Evolutionary conservation across 1,140 invertebrate species (phyloP).

Genomic region (Apis mellifera): DNA sequence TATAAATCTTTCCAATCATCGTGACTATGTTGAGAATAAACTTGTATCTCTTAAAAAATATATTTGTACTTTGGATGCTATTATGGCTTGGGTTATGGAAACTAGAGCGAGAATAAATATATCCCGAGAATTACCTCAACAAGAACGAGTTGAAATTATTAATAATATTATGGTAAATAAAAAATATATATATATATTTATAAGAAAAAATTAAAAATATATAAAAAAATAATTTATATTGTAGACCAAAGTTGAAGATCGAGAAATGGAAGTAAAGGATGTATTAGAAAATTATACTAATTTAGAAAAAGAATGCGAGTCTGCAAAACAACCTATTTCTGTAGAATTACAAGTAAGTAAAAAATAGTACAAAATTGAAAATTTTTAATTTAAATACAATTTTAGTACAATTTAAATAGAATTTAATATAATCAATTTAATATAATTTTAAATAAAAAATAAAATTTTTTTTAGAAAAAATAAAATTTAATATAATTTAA

Average conservation of each 20-base stretch:
- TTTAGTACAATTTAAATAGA: too few relatives aligned
- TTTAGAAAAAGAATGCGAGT: constrained; percentile 84
- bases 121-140: constrained; percentile 79
- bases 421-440: too few relatives aligned
- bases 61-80: constrained; percentile 82
- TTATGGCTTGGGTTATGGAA: constrained; percentile 83
- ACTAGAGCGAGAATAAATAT: constrained; percentile 80
- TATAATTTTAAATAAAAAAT: too few relatives aligned
- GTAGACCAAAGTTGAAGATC: constrained; percentile 81
- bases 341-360: constrained; percentile 82
- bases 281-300: constrained; percentile 87
- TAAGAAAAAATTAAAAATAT: constrained; percentile 1
- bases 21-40: constrained; percentile 83
- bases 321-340: constrained; percentile 83
- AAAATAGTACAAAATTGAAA: background rate
- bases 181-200: background rate
- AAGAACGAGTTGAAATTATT: constrained; percentile 82
- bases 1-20: constrained; percentile 80
- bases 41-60: constrained; percentile 84
- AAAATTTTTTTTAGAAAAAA: too few relatives aligned
- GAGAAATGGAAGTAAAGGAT: constrained; percentile 85
- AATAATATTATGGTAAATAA: constrained; percentile 83
- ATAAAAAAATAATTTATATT: constrained; percentile 44
- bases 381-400: too few relatives aligned
- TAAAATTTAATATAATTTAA: too few relatives aligned